These are phyloP conservation scores for Taxidea taxus DNA, from an alignment of 2,113 vertebrate species.

Conservation along the genomic window DNA sequence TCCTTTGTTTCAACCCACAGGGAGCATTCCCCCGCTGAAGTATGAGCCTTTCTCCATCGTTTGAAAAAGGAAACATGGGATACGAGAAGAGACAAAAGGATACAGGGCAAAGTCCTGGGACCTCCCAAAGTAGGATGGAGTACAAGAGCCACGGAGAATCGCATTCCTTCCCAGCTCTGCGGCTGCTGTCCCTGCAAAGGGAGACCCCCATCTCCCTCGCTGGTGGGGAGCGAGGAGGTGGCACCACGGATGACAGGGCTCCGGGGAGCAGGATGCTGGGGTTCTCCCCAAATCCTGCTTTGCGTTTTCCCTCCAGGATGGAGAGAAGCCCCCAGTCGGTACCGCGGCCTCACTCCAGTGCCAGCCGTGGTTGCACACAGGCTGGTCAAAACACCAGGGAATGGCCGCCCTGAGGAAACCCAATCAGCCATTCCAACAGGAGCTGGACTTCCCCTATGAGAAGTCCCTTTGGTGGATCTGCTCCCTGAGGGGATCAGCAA, in stretches of 20 bases:
- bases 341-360: background rate
- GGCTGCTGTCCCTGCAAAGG: background rate
- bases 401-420: constrained; percentile 59
- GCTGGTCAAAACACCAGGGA: constrained; percentile 2
- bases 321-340: background rate
- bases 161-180: background rate
- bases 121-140: background rate
- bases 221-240: background rate
- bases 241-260: background rate
- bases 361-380: background rate
- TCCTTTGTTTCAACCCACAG: background rate
- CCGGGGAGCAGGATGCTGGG: background rate
- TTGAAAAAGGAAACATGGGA: background rate
- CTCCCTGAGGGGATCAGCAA: background rate
- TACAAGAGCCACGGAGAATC: background rate
- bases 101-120: background rate
- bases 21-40: background rate
- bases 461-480: constrained; percentile 18
- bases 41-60: background rate
- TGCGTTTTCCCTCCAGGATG: background rate
- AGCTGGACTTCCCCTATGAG: background rate
- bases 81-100: background rate
- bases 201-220: background rate
- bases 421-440: background rate
- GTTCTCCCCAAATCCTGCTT: background rate